Conservation (phyloP, 1,140 invertebrate genomes). For the Philotrypesis tridentata region DNA sequence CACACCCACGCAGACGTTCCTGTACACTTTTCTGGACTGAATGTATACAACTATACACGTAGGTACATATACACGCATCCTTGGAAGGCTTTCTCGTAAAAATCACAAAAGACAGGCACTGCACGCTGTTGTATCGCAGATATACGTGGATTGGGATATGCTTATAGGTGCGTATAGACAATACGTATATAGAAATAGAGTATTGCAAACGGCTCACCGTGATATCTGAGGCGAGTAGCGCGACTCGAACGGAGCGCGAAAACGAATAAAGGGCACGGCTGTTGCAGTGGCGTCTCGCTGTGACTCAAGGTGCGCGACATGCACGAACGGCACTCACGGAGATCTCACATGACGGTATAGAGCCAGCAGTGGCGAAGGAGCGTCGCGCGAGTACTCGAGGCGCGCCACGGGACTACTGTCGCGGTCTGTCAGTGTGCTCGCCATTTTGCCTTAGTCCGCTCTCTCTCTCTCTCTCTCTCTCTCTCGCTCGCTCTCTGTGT, state of each 20-base stretch:
- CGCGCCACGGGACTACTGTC: slow-evolving; percentile 8
- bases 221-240: not conserved
- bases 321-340: not conserved
- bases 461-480: too few species aligned
- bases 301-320: not conserved
- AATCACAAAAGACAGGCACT: too few species aligned
- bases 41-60: too few species aligned
- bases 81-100: too few species aligned
- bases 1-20: too few species aligned
- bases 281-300: not conserved
- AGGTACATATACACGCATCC: too few species aligned
- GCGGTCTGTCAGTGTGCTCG: not conserved
- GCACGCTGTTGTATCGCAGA: too few species aligned
- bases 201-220: not conserved
- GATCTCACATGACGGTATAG: not conserved
- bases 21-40: too few species aligned
- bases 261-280: not conserved
- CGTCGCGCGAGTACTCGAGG: not conserved
- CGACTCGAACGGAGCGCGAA: not conserved
- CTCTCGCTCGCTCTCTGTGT: not conserved
- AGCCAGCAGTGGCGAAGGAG: not conserved
- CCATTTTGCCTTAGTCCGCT: slow-evolving; percentile 25
- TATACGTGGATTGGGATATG: too few species aligned
- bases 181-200: too few species aligned
- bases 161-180: too few species aligned